Evolutionary conservation across 2,113 vertebrate genomes (phyloP).

Genomic region (Pelodiscus sinensis): DNA sequence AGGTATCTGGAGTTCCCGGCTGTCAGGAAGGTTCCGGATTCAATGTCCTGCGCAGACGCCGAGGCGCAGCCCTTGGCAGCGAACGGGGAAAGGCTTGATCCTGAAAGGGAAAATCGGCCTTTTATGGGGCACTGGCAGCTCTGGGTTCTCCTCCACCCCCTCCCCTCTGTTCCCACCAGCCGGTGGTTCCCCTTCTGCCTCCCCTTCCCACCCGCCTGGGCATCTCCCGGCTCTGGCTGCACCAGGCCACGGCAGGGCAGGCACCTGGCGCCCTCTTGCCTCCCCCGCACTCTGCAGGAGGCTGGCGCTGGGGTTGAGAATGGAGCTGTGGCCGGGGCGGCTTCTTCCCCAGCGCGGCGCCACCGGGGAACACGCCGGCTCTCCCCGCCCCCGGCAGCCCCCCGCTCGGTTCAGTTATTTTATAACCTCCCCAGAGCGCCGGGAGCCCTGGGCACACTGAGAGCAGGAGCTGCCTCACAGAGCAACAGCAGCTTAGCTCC

Average conservation of each 20-base stretch:
- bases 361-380: neutral
- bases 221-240: too few species aligned
- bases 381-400: neutral
- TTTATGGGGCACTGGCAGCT: neutral
- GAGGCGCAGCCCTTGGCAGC: neutral
- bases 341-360: too few species aligned
- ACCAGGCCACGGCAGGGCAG: too few species aligned
- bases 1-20: fast-evolving
- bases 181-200: too few species aligned
- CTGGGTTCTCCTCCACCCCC: neutral
- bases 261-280: too few species aligned
- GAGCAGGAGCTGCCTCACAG: too few species aligned
- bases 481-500: too few species aligned
- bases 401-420: too few species aligned
- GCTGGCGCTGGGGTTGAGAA: too few species aligned
- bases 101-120: neutral
- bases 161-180: neutral
- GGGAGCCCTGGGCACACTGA: neutral
- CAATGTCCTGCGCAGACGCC: neutral
- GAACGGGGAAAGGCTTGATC: fast-evolving
- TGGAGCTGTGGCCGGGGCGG: too few species aligned
- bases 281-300: neutral
- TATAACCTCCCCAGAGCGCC: too few species aligned
- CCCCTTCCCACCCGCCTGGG: too few species aligned
- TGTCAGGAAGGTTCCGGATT: neutral